phyloP scores from a whole-genome alignment of 2,797 vertebrate genomes.

The Hoplostethus mediterraneus region DNA sequence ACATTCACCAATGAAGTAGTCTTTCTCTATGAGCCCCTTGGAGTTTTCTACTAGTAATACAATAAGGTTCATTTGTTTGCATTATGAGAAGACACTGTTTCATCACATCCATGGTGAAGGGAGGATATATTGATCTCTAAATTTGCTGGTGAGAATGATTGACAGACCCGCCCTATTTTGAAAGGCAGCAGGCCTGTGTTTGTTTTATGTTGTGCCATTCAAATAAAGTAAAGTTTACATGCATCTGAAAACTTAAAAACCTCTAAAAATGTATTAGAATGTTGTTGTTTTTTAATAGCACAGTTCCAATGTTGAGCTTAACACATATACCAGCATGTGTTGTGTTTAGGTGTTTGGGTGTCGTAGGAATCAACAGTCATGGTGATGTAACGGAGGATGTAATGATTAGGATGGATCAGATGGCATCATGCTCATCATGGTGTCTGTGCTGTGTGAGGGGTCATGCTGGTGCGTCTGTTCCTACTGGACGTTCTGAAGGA shows the following conservation, averaged over 20 bases:
- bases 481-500: slow-evolving; percentile 38
- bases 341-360: slow-evolving; percentile 17
- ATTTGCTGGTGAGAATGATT: no score
- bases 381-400: background rate
- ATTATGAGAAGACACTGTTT: no score
- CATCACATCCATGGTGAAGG: no score
- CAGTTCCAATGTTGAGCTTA: background rate
- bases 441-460: background rate
- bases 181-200: background rate
- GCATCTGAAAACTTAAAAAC: background rate
- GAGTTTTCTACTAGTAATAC: background rate
- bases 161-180: background rate
- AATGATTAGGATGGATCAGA: background rate
- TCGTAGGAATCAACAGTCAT: background rate
- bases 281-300: no score
- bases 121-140: background rate
- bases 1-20: no score
- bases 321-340: slow-evolving; percentile 41
- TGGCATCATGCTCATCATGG: background rate
- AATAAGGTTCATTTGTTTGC: background rate
- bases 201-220: slow-evolving; percentile 45
- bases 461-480: slow-evolving; percentile 16
- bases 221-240: slow-evolving; percentile 55
- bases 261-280: background rate
- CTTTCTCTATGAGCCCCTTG: background rate